Evolutionary conservation across 2,888 invertebrate genomes (phyloP).

Genomic region (Masnerella sp.): DNA sequence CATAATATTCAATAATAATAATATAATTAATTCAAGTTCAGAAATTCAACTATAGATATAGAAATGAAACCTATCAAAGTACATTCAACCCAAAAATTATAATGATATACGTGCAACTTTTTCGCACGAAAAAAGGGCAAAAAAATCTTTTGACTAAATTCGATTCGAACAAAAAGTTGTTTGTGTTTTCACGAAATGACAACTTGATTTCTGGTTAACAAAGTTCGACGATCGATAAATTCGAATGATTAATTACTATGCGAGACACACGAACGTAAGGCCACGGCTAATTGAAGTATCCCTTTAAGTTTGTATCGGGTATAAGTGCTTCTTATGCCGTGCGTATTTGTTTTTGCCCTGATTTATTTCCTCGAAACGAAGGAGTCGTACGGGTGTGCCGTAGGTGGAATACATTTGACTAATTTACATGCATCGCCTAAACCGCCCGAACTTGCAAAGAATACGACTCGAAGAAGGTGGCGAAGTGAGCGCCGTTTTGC

Average conservation of each 20-base stretch:
- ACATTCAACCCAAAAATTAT: too few species aligned
- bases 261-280: slow-evolving; percentile 38
- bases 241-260: slow-evolving; percentile 51
- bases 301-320: slow-evolving; percentile 36
- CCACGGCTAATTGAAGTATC: slow-evolving; percentile 50
- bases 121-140: too few species aligned
- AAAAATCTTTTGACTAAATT: slow-evolving; percentile 17
- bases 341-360: slow-evolving; percentile 44
- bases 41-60: too few species aligned
- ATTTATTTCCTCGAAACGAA: slow-evolving; percentile 53
- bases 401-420: slow-evolving; percentile 62
- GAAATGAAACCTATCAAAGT: too few species aligned
- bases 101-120: too few species aligned
- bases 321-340: slow-evolving; percentile 40
- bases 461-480: slow-evolving; percentile 55
- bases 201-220: slow-evolving; percentile 51
- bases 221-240: slow-evolving; percentile 52
- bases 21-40: too few species aligned
- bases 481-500: slow-evolving; percentile 54
- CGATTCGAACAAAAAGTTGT: slow-evolving; percentile 13
- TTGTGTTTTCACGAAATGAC: slow-evolving; percentile 42
- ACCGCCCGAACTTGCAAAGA: slow-evolving; percentile 41
- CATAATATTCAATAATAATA: too few species aligned
- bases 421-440: slow-evolving; percentile 61
- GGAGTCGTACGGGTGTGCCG: slow-evolving; percentile 49